phyloP scores from a whole-genome alignment of 2,797 vertebrate genomes.

The Enteromius radiatus region DNA sequence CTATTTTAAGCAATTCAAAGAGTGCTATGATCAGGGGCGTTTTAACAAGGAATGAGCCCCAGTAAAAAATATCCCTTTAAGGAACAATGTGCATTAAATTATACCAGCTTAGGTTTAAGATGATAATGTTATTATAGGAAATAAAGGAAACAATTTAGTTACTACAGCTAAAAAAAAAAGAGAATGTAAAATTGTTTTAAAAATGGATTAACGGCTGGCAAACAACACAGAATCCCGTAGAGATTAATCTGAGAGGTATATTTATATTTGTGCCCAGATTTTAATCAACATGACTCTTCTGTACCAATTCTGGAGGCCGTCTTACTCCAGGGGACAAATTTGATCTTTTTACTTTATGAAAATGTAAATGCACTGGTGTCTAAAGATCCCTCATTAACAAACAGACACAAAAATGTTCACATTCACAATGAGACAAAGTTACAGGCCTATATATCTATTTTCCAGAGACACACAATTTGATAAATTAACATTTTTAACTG shows the following conservation, averaged over 20 bases:
- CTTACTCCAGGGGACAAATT: no score
- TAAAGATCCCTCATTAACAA: no score
- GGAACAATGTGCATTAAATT: background rate
- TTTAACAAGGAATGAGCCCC: no score
- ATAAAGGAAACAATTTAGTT: background rate
- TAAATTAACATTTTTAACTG: no score
- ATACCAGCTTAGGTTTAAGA: background rate
- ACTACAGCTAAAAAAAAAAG: background rate
- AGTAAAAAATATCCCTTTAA: background rate
- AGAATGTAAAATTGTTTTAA: no score
- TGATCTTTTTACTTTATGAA: no score
- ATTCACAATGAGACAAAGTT: no score
- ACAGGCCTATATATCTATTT: no score
- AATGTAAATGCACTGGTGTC: no score
- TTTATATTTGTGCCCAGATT: background rate
- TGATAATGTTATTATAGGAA: background rate
- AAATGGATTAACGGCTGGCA: background rate
- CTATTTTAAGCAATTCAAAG: background rate
- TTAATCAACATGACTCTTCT: background rate
- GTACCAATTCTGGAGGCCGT: no score
- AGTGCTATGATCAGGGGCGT: background rate
- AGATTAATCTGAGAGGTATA: background rate
- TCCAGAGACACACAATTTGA: no score
- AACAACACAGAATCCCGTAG: background rate
- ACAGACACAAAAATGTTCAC: no score